Evolutionary conservation across 1,140 invertebrate genomes (phyloP).

Genomic region (Venturia canescens): DNA sequence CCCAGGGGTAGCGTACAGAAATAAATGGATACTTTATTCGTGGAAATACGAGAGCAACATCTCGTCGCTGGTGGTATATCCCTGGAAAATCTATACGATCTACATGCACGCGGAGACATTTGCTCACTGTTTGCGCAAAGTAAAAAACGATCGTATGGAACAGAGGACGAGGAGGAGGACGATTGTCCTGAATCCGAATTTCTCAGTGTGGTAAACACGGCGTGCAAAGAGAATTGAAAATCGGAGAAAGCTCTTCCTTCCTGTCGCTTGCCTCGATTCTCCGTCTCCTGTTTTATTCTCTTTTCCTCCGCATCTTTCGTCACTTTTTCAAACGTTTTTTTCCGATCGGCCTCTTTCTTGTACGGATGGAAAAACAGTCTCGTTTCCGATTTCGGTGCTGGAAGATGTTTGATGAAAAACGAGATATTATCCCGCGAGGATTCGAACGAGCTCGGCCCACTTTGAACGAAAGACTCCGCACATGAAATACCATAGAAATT

Average conservation of each 20-base stretch:
- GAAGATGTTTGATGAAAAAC: too few species aligned
- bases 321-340: too few species aligned
- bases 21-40: conserved; percentile 32
- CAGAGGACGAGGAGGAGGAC: background rate
- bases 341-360: too few species aligned
- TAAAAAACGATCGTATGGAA: background rate
- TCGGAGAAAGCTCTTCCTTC: conserved; percentile 24
- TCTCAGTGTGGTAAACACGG: conserved; percentile 2
- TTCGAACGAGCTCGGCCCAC: too few species aligned
- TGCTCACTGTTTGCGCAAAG: background rate
- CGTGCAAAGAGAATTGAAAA: conserved; percentile 42
- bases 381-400: too few species aligned
- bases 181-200: background rate
- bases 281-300: too few species aligned
- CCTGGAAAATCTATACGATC: too few species aligned
- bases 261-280: background rate
- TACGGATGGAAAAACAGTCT: too few species aligned
- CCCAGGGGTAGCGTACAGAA: conserved; percentile 11
- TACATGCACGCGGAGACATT: background rate
- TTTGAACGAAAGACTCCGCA: too few species aligned
- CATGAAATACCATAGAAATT: conserved; percentile 33
- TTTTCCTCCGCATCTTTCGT: too few species aligned
- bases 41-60: conserved; percentile 12
- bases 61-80: background rate
- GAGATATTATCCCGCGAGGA: too few species aligned